Evolutionary conservation across 2,113 vertebrate species (phyloP), one percentile per base, ranked within the genome.

Genomic region (Perca schrenkii): DNA sequence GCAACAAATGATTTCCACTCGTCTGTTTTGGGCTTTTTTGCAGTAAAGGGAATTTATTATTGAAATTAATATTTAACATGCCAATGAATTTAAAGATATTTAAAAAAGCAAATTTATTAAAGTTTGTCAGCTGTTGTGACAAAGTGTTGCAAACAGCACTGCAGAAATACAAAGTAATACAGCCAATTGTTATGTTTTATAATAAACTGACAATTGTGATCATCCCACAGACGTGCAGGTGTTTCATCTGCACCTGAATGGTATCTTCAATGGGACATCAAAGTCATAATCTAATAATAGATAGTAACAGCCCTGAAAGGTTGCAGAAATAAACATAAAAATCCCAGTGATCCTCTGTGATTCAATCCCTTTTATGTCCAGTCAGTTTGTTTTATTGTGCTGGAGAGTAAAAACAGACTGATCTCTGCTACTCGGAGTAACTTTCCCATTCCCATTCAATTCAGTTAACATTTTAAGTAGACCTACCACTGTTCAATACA

Each of bases 191-290:
- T 56, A 64, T 73, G 74, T 85, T 85, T 83, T 56, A 16, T 34
- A n/a, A 71, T 19, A 53, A 66, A 64, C 49, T 43, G 54, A 77
- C 80, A 80, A 63, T 54, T 89, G 79, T 86, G 85, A 86, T 86
- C 80, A 88, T 74, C 72, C 68, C 75, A 70, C 74, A 74, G n/a
- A 64, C 15, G 17, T 70, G 75, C 70, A 87, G 79, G 52, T 73
- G 54, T 85, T 91, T 85, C 84, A 88, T 89, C 70, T 74, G 56
- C 74, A 79, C 83, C 40, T 70, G 62, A 85, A 74, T 58, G 57
- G 62, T 69, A n/a, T 64, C 74, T 85, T 89, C 84, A 89, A 78
- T 76, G 61, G 36, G 73, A 85, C 64, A 85, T 87, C 82, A 88
- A 80, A 88, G 70, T 84, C 52, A 61, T 17, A 8, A 65, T 83